phyloP scores from a whole-genome alignment of 2,888 invertebrate species.

The Melanotus villosus region DNA sequence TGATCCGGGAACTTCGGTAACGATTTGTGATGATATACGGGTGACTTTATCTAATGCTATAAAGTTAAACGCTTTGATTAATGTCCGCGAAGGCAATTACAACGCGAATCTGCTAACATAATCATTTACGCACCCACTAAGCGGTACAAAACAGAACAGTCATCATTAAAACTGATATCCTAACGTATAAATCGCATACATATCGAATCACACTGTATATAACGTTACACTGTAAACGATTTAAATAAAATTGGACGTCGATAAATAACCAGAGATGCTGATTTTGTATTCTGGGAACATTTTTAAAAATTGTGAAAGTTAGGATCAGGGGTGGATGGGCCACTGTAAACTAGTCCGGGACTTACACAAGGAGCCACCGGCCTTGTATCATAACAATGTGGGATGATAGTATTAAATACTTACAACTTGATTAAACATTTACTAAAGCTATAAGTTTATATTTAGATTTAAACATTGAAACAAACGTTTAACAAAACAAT shows the following conservation, averaged over 20 bases:
- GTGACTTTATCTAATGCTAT: slow-evolving; percentile 40
- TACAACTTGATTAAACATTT: too few relatives aligned
- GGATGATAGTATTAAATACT: too few relatives aligned
- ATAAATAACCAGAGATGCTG: not conserved
- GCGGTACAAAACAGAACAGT: slow-evolving; percentile 21
- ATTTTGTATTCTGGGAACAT: too few relatives aligned
- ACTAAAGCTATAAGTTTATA: too few relatives aligned
- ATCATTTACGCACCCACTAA: slow-evolving; percentile 35
- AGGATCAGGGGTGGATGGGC: too few relatives aligned
- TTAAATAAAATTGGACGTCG: slow-evolving; percentile 20
- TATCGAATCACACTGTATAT: slow-evolving; percentile 24
- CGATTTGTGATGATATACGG: slow-evolving; percentile 44
- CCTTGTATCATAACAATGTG: too few relatives aligned
- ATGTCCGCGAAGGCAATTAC: slow-evolving; percentile 41
- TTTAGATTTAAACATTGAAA: too few relatives aligned
- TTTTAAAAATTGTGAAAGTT: too few relatives aligned
- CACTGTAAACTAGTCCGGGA: too few relatives aligned
- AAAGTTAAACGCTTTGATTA: slow-evolving; percentile 43
- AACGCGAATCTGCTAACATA: slow-evolving; percentile 37
- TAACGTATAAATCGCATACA: slow-evolving; percentile 19
- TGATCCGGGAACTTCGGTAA: slow-evolving; percentile 41
- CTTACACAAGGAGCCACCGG: too few relatives aligned
- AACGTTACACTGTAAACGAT: slow-evolving; percentile 16
- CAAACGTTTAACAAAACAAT: too few relatives aligned
- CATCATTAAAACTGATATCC: slow-evolving; percentile 23